Conservation (phyloP, 2,888 invertebrate genomes). For the Meiosimyza platycephala region DNA sequence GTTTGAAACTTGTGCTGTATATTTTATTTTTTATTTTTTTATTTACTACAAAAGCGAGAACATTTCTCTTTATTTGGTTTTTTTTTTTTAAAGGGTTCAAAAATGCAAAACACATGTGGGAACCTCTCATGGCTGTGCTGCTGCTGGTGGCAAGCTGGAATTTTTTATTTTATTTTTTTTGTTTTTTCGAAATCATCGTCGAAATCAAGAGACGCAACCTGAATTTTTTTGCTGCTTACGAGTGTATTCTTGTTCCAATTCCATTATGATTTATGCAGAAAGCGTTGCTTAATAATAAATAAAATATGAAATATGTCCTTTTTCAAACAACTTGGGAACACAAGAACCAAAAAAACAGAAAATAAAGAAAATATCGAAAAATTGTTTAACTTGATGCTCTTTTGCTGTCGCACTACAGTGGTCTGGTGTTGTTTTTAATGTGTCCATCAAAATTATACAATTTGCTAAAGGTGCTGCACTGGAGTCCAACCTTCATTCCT, state of each 20-base stretch:
- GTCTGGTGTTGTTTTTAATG: conserved; percentile 60
- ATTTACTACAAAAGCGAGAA: not conserved
- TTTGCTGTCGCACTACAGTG: not conserved
- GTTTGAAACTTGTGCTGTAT: conserved; percentile 18
- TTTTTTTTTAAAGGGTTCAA: conserved; percentile 19
- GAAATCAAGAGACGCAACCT: conserved; percentile 18
- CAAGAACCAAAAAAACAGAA: not conserved
- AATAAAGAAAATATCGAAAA: conserved; percentile 18
- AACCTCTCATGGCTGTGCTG: conserved; percentile 42
- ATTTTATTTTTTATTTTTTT: conserved; percentile 30
- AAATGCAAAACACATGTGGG: conserved; percentile 53
- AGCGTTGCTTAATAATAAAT: conserved; percentile 61
- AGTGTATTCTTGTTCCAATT: conserved; percentile 54
- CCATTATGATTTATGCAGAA: conserved; percentile 62
- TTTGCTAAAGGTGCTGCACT: conserved; percentile 39
- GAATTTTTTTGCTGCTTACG: conserved; percentile 39
- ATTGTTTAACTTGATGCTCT: not conserved
- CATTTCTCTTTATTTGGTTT: conserved; percentile 39
- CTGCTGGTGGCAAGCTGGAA: conserved; percentile 50
- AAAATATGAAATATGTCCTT: conserved; percentile 61
- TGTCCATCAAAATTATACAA: conserved; percentile 61
- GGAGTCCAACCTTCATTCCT: not conserved
- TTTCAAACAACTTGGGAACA: conserved; percentile 35
- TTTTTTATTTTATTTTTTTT: not conserved
- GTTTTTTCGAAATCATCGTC: conserved; percentile 12